These are phyloP conservation scores for Aepyceros melampus DNA, from an alignment of 2,113 vertebrate species.

Conservation along the genomic window DNA sequence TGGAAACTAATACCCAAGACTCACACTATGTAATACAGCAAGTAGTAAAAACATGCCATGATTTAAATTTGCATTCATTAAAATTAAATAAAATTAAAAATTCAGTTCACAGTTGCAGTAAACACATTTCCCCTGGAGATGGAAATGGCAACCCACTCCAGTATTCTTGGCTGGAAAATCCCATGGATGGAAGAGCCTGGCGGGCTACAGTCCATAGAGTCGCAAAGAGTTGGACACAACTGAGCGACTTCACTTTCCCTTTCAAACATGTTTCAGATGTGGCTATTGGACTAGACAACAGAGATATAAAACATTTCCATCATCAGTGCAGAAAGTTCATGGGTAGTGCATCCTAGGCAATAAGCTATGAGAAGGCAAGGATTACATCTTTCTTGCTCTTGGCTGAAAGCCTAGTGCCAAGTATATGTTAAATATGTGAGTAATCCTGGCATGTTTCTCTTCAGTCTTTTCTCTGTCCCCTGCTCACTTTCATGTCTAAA, in stretches of 20 bases:
- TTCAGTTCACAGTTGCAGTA: background rate
- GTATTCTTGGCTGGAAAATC: background rate
- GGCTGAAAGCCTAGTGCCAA: background rate
- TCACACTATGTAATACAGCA: background rate
- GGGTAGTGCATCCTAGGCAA: background rate
- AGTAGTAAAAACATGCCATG: background rate
- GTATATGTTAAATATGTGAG: background rate
- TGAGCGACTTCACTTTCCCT: background rate
- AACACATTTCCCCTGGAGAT: background rate
- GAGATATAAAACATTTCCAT: background rate
- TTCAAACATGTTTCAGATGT: background rate
- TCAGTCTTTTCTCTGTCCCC: background rate
- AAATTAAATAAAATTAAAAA: conserved; percentile 16
- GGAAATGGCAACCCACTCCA: background rate
- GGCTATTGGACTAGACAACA: background rate
- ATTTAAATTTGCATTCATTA: conserved; percentile 8
- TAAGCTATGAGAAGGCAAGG: background rate
- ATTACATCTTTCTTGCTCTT: background rate
- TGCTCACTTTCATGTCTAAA: conserved; percentile 7
- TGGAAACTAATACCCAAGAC: background rate
- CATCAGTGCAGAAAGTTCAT: background rate
- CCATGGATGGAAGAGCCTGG: background rate
- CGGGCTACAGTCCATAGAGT: background rate
- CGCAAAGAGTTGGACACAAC: background rate
- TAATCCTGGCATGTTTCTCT: background rate